A percentile compares a stretch with the other conserved stretches of the same genome.
Conservation (phyloP, 2,797 vertebrate species). For the Tragelaphus oryx region DNA sequence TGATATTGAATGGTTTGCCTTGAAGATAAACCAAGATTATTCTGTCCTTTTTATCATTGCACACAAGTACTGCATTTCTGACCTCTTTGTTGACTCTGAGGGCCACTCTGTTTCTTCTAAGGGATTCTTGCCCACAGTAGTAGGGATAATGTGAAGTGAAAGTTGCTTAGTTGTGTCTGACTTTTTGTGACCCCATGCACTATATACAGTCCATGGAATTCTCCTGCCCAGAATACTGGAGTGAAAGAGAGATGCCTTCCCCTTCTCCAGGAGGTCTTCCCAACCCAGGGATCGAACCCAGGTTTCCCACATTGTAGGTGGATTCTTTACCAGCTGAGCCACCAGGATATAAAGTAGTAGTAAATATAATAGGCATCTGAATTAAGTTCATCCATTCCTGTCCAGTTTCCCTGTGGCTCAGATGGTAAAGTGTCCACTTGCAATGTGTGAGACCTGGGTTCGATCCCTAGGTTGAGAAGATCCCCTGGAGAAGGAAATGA, state of each 20-base stretch:
- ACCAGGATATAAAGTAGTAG: background rate
- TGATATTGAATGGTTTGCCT: background rate
- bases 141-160: background rate
- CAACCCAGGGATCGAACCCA: background rate
- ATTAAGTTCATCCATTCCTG: background rate
- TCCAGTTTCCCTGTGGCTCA: no score
- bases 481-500: no score
- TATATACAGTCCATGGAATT: background rate
- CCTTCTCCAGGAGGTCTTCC: background rate
- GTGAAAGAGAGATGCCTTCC: background rate
- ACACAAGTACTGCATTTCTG: background rate
- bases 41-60: background rate
- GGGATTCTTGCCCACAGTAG: background rate
- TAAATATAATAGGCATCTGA: background rate
- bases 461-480: background rate
- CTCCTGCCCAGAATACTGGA: background rate
- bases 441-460: background rate
- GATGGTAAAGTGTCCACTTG: no score
- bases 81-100: background rate
- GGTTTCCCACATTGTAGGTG: background rate
- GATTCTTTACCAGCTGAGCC: background rate
- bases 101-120: background rate
- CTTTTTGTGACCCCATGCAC: background rate
- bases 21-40: background rate
- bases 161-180: background rate